Conservation (phyloP, 2,113 vertebrate genomes). For the Cairina moschata region DNA sequence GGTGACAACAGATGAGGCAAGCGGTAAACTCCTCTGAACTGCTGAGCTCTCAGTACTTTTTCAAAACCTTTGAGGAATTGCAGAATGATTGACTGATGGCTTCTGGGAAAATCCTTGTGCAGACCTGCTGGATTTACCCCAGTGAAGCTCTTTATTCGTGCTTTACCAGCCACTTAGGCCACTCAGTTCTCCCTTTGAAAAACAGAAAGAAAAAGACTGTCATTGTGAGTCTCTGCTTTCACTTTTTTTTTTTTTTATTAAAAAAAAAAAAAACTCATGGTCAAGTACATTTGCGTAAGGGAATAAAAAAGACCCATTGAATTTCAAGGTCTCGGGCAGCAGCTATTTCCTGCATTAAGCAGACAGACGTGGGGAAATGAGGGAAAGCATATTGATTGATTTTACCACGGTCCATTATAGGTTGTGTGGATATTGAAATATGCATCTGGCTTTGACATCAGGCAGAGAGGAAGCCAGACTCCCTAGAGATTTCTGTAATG, state of each 20-base stretch:
- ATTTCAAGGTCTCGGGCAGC: constrained; percentile 45
- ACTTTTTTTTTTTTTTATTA: not conserved
- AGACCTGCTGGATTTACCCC: not conserved
- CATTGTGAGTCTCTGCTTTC: not conserved
- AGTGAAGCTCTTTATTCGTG: not conserved
- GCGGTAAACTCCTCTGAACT: not conserved
- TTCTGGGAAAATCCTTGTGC: not conserved
- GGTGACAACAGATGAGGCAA: not conserved
- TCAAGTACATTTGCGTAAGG: not conserved
- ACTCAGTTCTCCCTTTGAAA: not conserved
- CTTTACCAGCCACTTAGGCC: not conserved
- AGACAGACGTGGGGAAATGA: constrained; percentile 12
- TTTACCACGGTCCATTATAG: constrained; percentile 57
- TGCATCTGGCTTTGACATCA: constrained; percentile 41
- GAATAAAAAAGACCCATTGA: constrained; percentile 13
- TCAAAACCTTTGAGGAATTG: not conserved
- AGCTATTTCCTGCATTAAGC: constrained; percentile 64
- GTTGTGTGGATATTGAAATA: constrained; percentile 28
- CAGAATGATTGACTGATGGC: not conserved
- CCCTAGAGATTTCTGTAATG: not conserved
- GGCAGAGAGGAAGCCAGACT: not conserved
- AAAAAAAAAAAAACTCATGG: not conserved
- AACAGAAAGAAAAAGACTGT: not conserved
- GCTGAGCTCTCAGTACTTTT: not conserved
- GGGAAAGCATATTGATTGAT: constrained; percentile 47